Base-by-base conservation (phyloP, 2,113 vertebrate species). In the Macheiramphus alcinus region DNA sequence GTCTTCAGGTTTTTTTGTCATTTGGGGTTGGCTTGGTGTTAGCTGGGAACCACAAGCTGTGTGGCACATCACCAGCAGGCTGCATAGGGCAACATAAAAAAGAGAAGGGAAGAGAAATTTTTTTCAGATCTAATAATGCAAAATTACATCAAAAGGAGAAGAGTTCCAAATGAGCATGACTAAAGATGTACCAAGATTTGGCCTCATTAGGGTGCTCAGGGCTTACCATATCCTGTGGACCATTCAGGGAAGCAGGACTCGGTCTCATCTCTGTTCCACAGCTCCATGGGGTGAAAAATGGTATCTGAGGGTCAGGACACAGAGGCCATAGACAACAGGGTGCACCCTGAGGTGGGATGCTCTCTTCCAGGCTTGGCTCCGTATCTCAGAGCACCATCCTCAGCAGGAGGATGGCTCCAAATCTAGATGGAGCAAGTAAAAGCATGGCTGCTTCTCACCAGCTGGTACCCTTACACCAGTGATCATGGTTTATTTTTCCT, bases 21-120 rank as follows among this genome's bases (percentile, higher is more conserved):
- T 36, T 73, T 43, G 18, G 42, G 59, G 65, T 20, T 56, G 72
- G 8, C 25, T 58, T 11, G 16, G 61, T 11, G 29, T 6, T 17
- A 25, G 19, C 50, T 48, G 42, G 55, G 56, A 43, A 20, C 16
- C 42, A 19, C 11, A 29, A 31, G 21, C 95, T 36, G 45, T 23
- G 68, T 53, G 9, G 66, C n/a, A 2, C 3, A 3, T 5, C 62
- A 7, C 29, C 3, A 11, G 82, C 58, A 53, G 42, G 58, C 78
- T 43, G 73, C 6, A 0, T 0, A 31, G 34, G 73, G 58, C 32
- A 32, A n/a, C 8, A 1, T 6, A 4, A 2, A 38, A 78, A 21
- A 1, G 11, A 38, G 48, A 48, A 36, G 5, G 27, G 23, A 73
- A 50, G 32, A 34, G 8, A 31, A 29, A 12, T 29, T 56, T 34